Base-by-base conservation (phyloP, 2,113 vertebrate genomes). In the Cyanocitta stelleri region DNA sequence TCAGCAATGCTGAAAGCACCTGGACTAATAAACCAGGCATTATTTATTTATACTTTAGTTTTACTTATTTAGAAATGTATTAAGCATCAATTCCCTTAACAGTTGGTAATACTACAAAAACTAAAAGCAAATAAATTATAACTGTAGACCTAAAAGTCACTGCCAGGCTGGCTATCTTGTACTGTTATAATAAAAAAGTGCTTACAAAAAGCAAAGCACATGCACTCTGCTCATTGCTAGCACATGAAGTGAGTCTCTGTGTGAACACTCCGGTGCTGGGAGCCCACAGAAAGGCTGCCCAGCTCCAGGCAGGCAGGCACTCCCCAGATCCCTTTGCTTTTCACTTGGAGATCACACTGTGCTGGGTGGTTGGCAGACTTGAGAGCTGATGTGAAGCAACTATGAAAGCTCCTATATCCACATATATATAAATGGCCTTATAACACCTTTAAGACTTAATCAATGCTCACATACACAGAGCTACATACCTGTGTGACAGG, bases 41-140 rank as follows among this genome's bases (percentile, higher is more conserved):
- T 93, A 96, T 96, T 97, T 96, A 97, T 96, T 96, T 90, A 97
- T 94, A 86, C 66, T 90, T 91, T 61, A 56, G 41, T 90, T 94
- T 95, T 91, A 90, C 68, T 96, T 92, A 93, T 96, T 97, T 94
- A 95, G 81, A 90, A 96, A 92, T 51, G 10, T 77, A 95, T 73
- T 94, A 92, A 92, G 62, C 80, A 92, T 85, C 69, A 89, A 93
- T 90, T 93, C 88, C 83, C 95, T 90, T 62, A 79, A 73, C 80
- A 89, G 61, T 26, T 55, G 49, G 72, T 84, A 62, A 93, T 62
- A 69, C 49, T 81, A 77, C 49, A 78, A 79, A 96, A 92, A 87
- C 54, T 66, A 89, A 89, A 96, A 92, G 61, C 54, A 79, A 95
- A 92, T 82, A 87, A 93, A 91, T 95, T 80, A 16, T n/a, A 93